Conservation (phyloP, 2,113 vertebrate species). For the Tetrax tetrax region DNA sequence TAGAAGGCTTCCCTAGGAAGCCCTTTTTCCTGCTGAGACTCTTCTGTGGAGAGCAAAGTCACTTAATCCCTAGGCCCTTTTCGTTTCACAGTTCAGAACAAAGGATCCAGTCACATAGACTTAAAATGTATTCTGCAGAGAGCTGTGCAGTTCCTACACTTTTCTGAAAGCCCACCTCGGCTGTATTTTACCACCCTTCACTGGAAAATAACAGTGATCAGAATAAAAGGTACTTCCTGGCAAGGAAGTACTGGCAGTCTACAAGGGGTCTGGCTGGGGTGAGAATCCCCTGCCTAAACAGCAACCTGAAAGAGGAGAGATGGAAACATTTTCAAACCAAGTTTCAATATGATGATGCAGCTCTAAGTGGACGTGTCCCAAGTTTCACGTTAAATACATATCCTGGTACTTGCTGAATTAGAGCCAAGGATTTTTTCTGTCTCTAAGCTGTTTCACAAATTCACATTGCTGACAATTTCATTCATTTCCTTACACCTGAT, state of each 20-base stretch:
- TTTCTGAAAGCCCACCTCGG: background rate
- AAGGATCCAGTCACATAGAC: background rate
- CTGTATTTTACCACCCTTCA: background rate
- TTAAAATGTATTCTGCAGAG: background rate
- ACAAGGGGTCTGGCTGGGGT: background rate
- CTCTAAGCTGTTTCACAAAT: background rate
- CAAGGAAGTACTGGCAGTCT: background rate
- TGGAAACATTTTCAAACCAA: background rate
- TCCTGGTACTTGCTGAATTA: background rate
- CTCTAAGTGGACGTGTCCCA: background rate
- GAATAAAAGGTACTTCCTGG: background rate
- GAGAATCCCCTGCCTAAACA: background rate
- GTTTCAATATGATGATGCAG: background rate
- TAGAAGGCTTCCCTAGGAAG: background rate
- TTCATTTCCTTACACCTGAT: background rate
- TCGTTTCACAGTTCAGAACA: background rate
- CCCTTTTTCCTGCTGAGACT: background rate
- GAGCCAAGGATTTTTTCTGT: background rate
- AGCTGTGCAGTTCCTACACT: background rate
- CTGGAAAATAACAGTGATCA: background rate
- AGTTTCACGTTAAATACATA: background rate
- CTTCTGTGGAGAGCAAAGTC: background rate
- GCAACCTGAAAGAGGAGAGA: background rate
- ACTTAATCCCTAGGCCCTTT: background rate
- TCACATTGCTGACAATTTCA: background rate